These are phyloP conservation scores for Hydriomena furcata DNA, from an alignment of 2,888 invertebrate species.

Conservation along the genomic window DNA sequence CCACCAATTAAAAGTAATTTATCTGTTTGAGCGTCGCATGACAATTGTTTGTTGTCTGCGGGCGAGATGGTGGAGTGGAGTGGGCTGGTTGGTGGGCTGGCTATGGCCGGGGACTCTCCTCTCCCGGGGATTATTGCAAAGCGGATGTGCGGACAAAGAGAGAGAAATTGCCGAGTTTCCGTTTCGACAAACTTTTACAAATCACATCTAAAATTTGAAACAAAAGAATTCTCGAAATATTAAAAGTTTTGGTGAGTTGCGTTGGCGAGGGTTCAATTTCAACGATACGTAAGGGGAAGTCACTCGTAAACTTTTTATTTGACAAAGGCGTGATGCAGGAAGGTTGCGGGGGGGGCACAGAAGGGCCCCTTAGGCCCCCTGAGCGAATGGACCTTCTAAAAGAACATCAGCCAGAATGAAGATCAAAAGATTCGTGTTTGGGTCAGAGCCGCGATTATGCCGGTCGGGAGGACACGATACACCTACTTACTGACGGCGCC, in stretches of 20 bases:
- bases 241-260: constrained; percentile 26
- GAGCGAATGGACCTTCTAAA: constrained; percentile 21
- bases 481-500: neutral
- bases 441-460: constrained; percentile 23
- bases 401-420: constrained; percentile 40
- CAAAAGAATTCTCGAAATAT: constrained; percentile 34
- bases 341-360: neutral
- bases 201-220: constrained; percentile 30
- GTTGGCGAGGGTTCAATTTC: constrained; percentile 20
- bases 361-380: neutral
- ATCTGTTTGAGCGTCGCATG: neutral
- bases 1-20: constrained; percentile 12
- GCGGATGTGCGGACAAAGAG: constrained; percentile 25
- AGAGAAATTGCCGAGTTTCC: constrained; percentile 31
- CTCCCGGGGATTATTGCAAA: constrained; percentile 8
- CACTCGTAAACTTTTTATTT: constrained; percentile 33
- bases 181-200: constrained; percentile 26
- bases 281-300: constrained; percentile 18
- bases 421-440: constrained; percentile 45
- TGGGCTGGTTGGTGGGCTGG: too few species aligned
- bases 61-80: too few species aligned
- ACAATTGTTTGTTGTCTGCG: neutral
- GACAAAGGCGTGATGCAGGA: constrained; percentile 29
- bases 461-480: constrained; percentile 17
- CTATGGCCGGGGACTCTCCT: neutral